Evolutionary conservation across 2,113 vertebrate species (phyloP).

Genomic region (Nycticorax nycticorax): DNA sequence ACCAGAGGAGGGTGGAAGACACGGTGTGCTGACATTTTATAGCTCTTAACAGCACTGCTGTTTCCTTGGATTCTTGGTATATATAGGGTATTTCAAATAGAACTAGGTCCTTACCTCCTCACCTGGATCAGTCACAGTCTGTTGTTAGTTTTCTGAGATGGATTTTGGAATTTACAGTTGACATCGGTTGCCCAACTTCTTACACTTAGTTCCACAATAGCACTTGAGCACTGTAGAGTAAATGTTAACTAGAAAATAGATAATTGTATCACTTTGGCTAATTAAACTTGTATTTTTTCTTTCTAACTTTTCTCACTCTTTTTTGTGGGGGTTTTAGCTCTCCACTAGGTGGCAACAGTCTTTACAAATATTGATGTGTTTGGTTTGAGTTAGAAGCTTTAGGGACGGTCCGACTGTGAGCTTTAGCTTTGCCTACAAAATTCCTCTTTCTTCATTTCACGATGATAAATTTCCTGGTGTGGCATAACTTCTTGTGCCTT

Average conservation of each 20-base stretch:
- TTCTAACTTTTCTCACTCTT: fast-evolving
- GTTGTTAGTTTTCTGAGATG: background rate
- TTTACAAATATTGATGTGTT: background rate
- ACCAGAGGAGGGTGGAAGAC: background rate
- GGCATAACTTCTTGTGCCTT: background rate
- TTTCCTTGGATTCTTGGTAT: background rate
- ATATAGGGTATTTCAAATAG: background rate
- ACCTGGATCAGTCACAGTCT: background rate
- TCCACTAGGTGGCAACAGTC: slow-evolving; percentile 45
- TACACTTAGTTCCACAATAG: background rate
- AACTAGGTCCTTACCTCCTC: background rate
- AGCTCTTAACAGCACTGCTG: background rate
- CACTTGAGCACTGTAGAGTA: background rate
- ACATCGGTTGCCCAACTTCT: background rate
- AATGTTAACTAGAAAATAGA: background rate
- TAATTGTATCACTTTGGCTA: background rate
- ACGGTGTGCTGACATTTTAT: background rate
- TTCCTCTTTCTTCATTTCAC: background rate
- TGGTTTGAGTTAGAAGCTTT: background rate
- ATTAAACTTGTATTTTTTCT: fast-evolving
- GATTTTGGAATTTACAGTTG: background rate
- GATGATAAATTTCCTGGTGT: background rate
- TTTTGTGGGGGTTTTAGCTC: background rate
- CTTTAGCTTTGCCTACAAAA: background rate
- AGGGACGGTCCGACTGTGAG: fast-evolving